These are phyloP conservation scores for Meteorus sp. DNA, from an alignment of 1,140 invertebrate genomes.

Conservation along the genomic window DNA sequence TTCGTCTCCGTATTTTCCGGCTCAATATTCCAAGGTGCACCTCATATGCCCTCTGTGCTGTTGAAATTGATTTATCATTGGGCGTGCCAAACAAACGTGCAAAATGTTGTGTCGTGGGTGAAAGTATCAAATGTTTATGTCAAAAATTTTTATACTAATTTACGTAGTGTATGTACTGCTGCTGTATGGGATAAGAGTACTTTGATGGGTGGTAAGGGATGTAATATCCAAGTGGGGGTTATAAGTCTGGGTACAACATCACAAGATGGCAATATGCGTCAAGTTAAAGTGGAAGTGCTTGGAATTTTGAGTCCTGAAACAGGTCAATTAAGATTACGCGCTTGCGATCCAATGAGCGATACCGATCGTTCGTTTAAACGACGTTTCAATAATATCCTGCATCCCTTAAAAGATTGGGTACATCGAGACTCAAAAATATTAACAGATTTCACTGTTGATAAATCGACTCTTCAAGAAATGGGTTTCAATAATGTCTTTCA, in stretches of 20 bases:
- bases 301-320: conserved; percentile 80
- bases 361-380: conserved; percentile 76
- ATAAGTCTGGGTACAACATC: conserved; percentile 88
- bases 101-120: conserved; percentile 86
- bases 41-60: conserved; percentile 76
- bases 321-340: conserved; percentile 72
- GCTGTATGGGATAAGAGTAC: conserved; percentile 75
- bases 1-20: conserved; percentile 84
- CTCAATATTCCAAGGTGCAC: conserved; percentile 82
- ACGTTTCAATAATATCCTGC: conserved; percentile 72
- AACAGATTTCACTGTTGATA: conserved; percentile 82
- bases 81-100: conserved; percentile 84
- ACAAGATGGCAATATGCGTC: conserved; percentile 77
- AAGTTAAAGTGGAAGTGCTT: conserved; percentile 85
- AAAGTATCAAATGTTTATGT: conserved; percentile 79
- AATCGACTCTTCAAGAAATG: conserved; percentile 72
- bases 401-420: conserved; percentile 77
- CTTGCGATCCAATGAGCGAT: conserved; percentile 78
- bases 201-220: conserved; percentile 67
- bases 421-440: conserved; percentile 75
- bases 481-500: conserved; percentile 77
- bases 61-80: conserved; percentile 88
- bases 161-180: conserved; percentile 76
- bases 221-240: conserved; percentile 72
- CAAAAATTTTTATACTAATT: conserved; percentile 77